phyloP scores from a whole-genome alignment of 2,113 vertebrate genomes.

The Pipra filicauda region DNA sequence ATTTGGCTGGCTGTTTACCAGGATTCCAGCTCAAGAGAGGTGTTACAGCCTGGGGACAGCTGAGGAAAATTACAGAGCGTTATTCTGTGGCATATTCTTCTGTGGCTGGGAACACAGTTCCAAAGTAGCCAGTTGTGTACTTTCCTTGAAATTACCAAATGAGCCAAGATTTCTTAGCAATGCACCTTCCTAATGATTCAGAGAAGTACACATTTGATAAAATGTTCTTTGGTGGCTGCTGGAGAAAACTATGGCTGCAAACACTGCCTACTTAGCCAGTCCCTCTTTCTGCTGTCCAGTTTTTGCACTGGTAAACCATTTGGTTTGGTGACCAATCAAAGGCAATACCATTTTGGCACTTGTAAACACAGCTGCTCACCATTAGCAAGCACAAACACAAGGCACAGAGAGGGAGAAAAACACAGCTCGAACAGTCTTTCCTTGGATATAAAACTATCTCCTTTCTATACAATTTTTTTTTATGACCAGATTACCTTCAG shows the following conservation, averaged over 20 bases:
- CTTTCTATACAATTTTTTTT: background rate
- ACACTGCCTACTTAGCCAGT: background rate
- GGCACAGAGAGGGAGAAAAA: background rate
- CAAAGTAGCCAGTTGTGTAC: background rate
- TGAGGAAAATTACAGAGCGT: background rate
- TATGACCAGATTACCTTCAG: constrained; percentile 66
- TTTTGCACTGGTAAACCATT: background rate
- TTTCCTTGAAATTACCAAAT: background rate
- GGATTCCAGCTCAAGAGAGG: background rate
- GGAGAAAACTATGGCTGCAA: background rate
- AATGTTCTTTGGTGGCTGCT: background rate
- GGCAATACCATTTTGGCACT: background rate
- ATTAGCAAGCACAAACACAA: background rate
- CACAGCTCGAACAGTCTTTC: background rate
- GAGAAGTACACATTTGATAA: background rate
- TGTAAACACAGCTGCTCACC: background rate
- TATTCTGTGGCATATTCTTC: background rate
- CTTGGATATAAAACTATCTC: background rate
- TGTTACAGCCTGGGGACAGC: background rate
- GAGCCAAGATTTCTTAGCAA: background rate
- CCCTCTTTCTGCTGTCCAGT: background rate
- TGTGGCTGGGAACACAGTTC: background rate
- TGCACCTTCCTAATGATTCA: background rate
- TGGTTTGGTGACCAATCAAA: background rate
- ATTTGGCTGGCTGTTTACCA: background rate